phyloP scores from a whole-genome alignment of 2,113 vertebrate species.

The Spea bombifrons region DNA sequence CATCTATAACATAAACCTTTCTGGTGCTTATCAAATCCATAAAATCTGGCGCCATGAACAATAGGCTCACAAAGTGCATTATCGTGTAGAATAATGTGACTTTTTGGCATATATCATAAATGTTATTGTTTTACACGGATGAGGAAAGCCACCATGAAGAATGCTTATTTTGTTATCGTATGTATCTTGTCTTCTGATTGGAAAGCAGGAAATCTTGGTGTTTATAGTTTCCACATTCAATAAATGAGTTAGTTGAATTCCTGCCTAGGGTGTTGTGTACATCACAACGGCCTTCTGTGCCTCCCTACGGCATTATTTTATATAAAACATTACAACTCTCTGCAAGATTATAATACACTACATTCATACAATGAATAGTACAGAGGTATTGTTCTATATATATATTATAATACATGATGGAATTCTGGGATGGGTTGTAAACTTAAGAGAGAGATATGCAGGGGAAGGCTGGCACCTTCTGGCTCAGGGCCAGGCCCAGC shows the following conservation, averaged over 20 bases:
- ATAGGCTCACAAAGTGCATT: too few species aligned
- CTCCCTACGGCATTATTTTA: background rate
- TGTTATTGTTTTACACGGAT: too few species aligned
- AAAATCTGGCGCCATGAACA: too few species aligned
- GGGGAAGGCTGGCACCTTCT: background rate
- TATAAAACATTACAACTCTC: conserved; percentile 4
- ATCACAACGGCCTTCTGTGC: background rate
- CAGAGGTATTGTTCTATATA: background rate
- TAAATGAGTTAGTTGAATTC: conserved; percentile 1
- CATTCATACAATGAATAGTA: background rate
- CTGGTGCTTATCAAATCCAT: too few species aligned
- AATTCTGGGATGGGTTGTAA: background rate
- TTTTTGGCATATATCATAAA: too few species aligned
- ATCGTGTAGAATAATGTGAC: too few species aligned
- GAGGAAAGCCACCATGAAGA: too few species aligned
- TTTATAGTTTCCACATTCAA: background rate
- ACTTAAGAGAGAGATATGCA: background rate
- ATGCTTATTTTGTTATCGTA: background rate
- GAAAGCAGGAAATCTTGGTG: background rate
- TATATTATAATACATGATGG: background rate
- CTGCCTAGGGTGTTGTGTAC: background rate
- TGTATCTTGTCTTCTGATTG: conserved; percentile 5
- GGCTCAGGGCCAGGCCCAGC: too few species aligned
- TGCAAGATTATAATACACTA: background rate
- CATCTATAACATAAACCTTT: too few species aligned